Conservation (phyloP, 2,888 invertebrate species). For the Habroteleia sp. region DNA sequence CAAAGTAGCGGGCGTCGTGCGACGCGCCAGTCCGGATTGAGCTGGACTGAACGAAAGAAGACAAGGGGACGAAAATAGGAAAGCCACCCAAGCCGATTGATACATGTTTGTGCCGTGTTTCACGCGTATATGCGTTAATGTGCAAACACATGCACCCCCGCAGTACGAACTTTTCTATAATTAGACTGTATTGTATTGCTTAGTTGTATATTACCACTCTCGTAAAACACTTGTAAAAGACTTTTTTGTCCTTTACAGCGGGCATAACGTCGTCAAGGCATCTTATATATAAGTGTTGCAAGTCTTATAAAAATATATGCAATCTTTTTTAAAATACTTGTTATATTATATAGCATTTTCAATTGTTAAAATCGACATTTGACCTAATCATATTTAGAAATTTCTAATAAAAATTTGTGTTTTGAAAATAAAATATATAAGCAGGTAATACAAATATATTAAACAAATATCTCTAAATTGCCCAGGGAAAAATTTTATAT, state of each 20-base stretch:
- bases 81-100: conserved; percentile 76
- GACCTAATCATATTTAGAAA: no score
- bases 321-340: no score
- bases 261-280: conserved; percentile 21
- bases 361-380: no score
- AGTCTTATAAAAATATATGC: conserved; percentile 24
- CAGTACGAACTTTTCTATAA: conserved; percentile 74
- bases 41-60: conserved; percentile 59
- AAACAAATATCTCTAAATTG: no score
- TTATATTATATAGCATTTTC: no score
- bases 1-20: conserved; percentile 71
- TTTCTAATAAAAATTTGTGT: no score
- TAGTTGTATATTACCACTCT: conserved; percentile 75
- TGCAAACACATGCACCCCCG: conserved; percentile 68
- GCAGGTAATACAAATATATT: no score
- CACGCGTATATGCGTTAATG: conserved; percentile 74
- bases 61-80: conserved; percentile 75
- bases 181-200: conserved; percentile 79
- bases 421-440: no score
- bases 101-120: conserved; percentile 67
- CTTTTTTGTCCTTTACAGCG: conserved; percentile 59
- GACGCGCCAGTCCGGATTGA: conserved; percentile 51
- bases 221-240: conserved; percentile 76
- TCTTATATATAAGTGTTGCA: conserved; percentile 12
- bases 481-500: no score